A percentile compares a stretch with the other conserved stretches of the same genome.
Evolutionary conservation across 2,797 vertebrate species (phyloP).

Genomic region (Eurystomus glaucurus): DNA sequence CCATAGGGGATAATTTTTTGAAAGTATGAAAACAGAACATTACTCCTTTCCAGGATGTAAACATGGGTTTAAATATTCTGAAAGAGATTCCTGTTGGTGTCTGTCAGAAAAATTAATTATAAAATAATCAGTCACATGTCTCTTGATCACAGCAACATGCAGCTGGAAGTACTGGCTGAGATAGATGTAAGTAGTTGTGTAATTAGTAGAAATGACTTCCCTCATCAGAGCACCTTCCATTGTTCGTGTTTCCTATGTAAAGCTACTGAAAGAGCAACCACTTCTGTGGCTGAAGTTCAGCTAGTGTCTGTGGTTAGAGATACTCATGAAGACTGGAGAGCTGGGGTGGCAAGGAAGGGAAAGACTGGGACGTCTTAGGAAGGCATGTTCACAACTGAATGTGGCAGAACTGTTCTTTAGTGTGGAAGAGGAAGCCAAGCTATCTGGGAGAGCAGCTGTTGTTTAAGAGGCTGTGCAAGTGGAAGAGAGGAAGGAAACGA

Average conservation of each 20-base stretch:
- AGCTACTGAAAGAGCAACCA: not conserved
- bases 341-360: not conserved
- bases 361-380: not conserved
- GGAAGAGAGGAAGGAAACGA: not conserved
- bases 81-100: not conserved
- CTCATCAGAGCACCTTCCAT: not conserved
- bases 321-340: not conserved
- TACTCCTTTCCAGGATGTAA: not conserved
- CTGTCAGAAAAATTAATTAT: not conserved
- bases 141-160: not conserved
- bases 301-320: not conserved
- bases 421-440: not conserved
- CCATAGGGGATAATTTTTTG: not conserved
- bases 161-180: not conserved
- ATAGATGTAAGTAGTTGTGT: not conserved
- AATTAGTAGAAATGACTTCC: not conserved
- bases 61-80: not conserved
- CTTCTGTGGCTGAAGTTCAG: not conserved
- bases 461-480: not conserved
- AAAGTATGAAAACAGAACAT: not conserved
- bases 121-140: not conserved
- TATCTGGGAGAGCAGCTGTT: not conserved
- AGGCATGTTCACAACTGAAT: rapidly evolving
- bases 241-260: not conserved
- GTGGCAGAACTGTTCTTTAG: not conserved